Evolutionary conservation across 2,888 invertebrate genomes (phyloP).

Genomic region (Bruchidius siliquastri): DNA sequence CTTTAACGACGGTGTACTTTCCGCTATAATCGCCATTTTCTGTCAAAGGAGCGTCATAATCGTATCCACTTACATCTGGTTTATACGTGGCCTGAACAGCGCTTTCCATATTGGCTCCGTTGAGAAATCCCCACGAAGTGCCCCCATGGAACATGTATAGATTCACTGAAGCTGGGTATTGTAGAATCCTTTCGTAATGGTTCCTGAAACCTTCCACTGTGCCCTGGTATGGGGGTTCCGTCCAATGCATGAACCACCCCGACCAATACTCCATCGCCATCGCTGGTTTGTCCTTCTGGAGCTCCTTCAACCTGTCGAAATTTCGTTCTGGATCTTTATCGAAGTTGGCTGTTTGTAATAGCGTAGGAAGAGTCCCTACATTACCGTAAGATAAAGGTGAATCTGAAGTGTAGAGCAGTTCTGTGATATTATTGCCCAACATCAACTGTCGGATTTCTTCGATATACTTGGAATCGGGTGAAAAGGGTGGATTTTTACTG

Average conservation of each 20-base stretch:
- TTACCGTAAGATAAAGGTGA: conserved; percentile 27
- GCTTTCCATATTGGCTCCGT: conserved; percentile 31
- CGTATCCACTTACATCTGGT: conserved; percentile 49
- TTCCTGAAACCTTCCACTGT: conserved; percentile 20
- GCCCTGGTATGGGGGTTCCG: conserved; percentile 33
- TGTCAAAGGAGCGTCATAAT: conserved; percentile 84
- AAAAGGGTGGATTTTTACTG: conserved; percentile 11
- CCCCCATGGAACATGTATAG: conserved; percentile 94
- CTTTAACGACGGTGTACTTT: conserved; percentile 64
- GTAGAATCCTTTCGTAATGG: conserved; percentile 23
- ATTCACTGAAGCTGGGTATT: conserved; percentile 61
- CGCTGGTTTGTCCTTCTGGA: conserved; percentile 49
- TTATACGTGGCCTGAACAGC: conserved; percentile 17
- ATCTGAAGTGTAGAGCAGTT: conserved; percentile 54
- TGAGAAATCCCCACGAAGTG: conserved; percentile 72
- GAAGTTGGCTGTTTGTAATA: conserved; percentile 45
- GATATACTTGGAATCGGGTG: conserved; percentile 41
- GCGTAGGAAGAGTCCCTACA: conserved; percentile 29
- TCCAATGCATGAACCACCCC: conserved; percentile 59
- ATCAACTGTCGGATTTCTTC: conserved; percentile 40
- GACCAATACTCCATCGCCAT: conserved; percentile 56
- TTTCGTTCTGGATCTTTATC: conserved; percentile 43
- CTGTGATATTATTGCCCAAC: conserved; percentile 41
- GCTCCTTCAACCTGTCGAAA: conserved; percentile 41
- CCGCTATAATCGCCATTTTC: conserved; percentile 85